phyloP scores from a whole-genome alignment of 1,140 invertebrate species.

The Anastrepha obliqua region DNA sequence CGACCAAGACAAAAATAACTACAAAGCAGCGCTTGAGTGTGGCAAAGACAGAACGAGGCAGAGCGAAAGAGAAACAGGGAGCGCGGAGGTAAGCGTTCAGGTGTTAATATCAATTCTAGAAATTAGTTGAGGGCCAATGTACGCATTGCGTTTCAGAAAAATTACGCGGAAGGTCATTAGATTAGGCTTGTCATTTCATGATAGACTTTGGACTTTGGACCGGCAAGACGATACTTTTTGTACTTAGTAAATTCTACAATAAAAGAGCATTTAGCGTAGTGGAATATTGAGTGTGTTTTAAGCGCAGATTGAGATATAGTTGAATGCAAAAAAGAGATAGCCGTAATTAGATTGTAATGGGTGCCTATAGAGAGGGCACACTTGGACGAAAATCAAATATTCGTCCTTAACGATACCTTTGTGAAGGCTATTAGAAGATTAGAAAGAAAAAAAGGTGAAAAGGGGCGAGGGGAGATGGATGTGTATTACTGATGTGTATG shows the following conservation, averaged over 20 bases:
- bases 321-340: too few species aligned
- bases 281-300: too few species aligned
- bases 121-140: background rate
- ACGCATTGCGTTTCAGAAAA: background rate
- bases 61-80: background rate
- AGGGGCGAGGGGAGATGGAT: too few species aligned
- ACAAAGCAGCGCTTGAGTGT: background rate
- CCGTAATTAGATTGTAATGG: too few species aligned
- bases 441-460: too few species aligned
- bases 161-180: background rate
- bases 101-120: background rate
- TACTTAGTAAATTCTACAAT: background rate
- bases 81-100: background rate
- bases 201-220: slow-evolving; percentile 5
- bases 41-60: background rate
- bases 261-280: too few species aligned
- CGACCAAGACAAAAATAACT: background rate
- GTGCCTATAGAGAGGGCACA: too few species aligned
- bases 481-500: too few species aligned
- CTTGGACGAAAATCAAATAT: too few species aligned
- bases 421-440: too few species aligned
- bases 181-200: background rate
- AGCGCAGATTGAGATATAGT: too few species aligned
- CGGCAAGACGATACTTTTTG: background rate
- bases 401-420: too few species aligned